A percentile compares a stretch with the other conserved stretches of the same genome.
Conservation (phyloP, 2,797 vertebrate species). For the Chaenodraco wilsoni region DNA sequence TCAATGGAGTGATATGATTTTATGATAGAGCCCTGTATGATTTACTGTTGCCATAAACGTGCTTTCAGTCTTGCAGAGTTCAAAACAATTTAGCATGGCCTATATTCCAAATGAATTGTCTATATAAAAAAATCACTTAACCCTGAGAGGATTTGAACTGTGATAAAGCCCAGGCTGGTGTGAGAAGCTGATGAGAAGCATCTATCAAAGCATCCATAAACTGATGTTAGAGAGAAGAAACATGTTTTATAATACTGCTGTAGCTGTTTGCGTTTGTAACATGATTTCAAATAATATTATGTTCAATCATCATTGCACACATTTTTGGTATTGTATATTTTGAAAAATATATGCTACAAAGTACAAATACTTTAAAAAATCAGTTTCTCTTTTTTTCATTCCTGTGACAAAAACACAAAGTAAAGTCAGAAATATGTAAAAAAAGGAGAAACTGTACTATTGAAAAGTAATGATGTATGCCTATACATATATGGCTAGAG, state of each 20-base stretch:
- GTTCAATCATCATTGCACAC: background rate
- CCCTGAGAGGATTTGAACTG: slow-evolving; percentile 34
- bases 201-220: slow-evolving; percentile 29
- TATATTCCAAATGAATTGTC: slow-evolving; percentile 60
- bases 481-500: slow-evolving; percentile 45
- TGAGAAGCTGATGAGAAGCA: slow-evolving; percentile 30
- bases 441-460: slow-evolving; percentile 20
- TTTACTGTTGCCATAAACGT: slow-evolving; percentile 61
- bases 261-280: background rate
- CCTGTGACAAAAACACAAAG: slow-evolving; percentile 10
- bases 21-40: slow-evolving; percentile 45
- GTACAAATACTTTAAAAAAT: background rate
- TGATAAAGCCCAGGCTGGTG: slow-evolving; percentile 25
- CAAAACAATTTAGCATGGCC: slow-evolving; percentile 38
- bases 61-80: slow-evolving; percentile 55
- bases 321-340: background rate
- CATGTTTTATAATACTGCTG: background rate
- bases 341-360: background rate
- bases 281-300: background rate
- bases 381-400: background rate
- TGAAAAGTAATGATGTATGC: slow-evolving; percentile 38
- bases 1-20: slow-evolving; percentile 49
- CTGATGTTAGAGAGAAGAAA: background rate
- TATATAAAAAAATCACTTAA: slow-evolving; percentile 54
- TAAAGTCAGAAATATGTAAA: background rate